Evolutionary conservation across 2,888 invertebrate genomes (phyloP).

Genomic region (Melieria crassipennis): DNA sequence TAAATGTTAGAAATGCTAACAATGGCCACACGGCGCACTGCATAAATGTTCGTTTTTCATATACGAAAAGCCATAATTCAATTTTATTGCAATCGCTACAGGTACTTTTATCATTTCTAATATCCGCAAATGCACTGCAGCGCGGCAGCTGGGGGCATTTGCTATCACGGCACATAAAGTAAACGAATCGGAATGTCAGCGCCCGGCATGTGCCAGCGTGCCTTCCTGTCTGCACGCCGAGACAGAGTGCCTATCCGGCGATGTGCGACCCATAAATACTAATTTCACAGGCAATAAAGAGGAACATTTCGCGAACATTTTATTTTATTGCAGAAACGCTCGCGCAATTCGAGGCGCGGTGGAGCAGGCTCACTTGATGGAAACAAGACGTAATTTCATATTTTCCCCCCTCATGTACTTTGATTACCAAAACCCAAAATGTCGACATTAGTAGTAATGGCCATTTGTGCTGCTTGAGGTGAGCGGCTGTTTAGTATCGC

Average conservation of each 20-base stretch:
- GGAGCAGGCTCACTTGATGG: no score
- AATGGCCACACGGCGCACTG: not conserved
- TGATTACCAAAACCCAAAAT: no score
- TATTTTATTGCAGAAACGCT: conserved; percentile 28
- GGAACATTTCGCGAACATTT: conserved; percentile 52
- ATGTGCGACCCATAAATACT: conserved; percentile 62
- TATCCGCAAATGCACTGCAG: conserved; percentile 46
- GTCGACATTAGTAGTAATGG: no score
- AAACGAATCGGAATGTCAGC: conserved; percentile 17
- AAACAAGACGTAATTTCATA: no score
- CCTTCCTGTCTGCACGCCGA: conserved; percentile 17
- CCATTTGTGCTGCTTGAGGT: not conserved
- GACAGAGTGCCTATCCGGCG: not conserved
- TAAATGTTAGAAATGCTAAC: conserved; percentile 24
- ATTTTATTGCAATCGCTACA: conserved; percentile 63
- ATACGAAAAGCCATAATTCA: conserved; percentile 62
- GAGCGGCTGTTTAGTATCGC: conserved; percentile 10
- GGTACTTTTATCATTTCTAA: conserved; percentile 62
- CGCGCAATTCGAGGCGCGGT: no score
- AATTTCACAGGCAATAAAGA: conserved; percentile 66
- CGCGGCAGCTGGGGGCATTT: conserved; percentile 9
- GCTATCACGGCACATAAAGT: conserved; percentile 29
- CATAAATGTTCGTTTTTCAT: conserved; percentile 31
- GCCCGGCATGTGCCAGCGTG: conserved; percentile 26
- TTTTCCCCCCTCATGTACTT: no score